Percentiles rank a stretch among this genome's conserved stretches.
These are phyloP conservation scores for Pheucticus melanocephalus DNA, from an alignment of 2,113 vertebrate species.

Conservation along the genomic window DNA sequence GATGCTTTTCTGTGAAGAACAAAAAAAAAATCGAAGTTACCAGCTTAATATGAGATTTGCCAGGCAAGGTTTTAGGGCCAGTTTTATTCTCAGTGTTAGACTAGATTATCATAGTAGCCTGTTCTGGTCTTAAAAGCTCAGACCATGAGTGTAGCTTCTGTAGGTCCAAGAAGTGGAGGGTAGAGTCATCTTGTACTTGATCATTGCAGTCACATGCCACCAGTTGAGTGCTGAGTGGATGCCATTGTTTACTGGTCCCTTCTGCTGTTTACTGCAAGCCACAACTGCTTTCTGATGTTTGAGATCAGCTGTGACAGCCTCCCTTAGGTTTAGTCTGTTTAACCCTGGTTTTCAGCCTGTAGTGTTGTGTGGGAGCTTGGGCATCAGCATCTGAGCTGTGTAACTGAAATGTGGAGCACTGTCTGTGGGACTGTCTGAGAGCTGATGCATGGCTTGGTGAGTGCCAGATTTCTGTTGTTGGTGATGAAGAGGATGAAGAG, in stretches of 20 bases:
- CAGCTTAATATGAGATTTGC: not conserved
- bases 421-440: not conserved
- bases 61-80: not conserved
- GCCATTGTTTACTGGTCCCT: not conserved
- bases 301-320: not conserved
- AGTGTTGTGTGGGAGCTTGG: not conserved
- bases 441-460: not conserved
- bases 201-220: rapidly evolving
- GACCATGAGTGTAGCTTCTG: not conserved
- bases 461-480: not conserved
- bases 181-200: not conserved
- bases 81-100: not conserved
- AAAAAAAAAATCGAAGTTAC: not conserved
- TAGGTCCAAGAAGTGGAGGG: not conserved
- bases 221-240: not conserved
- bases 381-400: not conserved
- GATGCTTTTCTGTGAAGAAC: not conserved
- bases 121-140: not conserved
- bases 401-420: not conserved
- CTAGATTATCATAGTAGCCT: not conserved
- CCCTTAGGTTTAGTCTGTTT: not conserved
- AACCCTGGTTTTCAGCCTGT: not conserved
- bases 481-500: not conserved
- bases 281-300: not conserved
- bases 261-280: not conserved